Conservation (phyloP, 2,113 vertebrate species). For the Mirounga angustirostris region DNA sequence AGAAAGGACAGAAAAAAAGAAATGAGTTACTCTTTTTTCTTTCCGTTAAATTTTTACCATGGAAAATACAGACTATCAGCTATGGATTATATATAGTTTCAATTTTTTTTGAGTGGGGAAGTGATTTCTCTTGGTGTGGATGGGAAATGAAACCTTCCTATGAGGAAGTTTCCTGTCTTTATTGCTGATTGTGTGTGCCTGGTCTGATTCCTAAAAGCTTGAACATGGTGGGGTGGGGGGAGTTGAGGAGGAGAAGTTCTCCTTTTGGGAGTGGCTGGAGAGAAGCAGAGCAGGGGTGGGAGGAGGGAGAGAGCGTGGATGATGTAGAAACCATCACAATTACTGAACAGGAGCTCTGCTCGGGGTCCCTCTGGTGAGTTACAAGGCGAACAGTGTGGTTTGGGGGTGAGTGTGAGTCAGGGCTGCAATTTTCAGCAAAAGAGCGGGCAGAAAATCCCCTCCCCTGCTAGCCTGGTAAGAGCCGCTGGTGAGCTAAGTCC, state of each 20-base stretch:
- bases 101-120: constrained; percentile 61
- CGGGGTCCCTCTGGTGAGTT: not conserved
- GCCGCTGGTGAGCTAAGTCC: constrained; percentile 22
- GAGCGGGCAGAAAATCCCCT: constrained; percentile 5
- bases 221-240: not conserved
- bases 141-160: constrained; percentile 22
- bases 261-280: constrained; percentile 60
- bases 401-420: not conserved
- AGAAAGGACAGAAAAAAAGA: constrained; percentile 29
- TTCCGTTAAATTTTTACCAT: constrained; percentile 75
- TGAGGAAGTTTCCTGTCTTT: constrained; percentile 71
- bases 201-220: constrained; percentile 29
- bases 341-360: not conserved
- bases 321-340: constrained; percentile 30
- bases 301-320: not conserved
- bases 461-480: not conserved
- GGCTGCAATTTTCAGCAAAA: not conserved
- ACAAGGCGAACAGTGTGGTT: not conserved
- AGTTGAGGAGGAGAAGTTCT: not conserved
- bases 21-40: constrained; percentile 66
- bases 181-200: constrained; percentile 46
- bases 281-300: constrained; percentile 42
- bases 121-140: not conserved
- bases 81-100: constrained; percentile 3
- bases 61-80: constrained; percentile 58